Base-by-base conservation (phyloP, 2,888 invertebrate genomes). In the Drosophila rubida region DNA sequence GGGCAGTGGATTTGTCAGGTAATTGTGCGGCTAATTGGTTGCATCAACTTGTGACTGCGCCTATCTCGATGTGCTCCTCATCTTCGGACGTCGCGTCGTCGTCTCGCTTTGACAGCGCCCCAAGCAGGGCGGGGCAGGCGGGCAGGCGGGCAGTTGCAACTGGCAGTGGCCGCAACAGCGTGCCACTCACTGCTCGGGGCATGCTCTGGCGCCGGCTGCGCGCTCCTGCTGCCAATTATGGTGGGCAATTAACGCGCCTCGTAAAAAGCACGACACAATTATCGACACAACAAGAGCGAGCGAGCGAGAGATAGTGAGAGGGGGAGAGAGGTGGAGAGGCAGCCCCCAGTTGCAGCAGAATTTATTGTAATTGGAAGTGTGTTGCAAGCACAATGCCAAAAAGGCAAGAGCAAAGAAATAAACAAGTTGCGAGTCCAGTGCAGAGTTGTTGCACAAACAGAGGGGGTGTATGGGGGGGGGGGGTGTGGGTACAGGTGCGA, bases 21-120 rank as follows among this genome's bases (percentile, higher is more conserved):
- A 78, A 86, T 82, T 86, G 80, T 61, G 22, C 48, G 55, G 46
- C 75, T 82, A 86, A 86, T 82, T 82, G 84, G 80, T 65, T 80
- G 75, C 87, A 83, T 73, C 80, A 77, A 70, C 86, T 65, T 69
- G 19, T 45, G 39, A 57, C 49, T 59, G 58, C 39, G 60, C 35
- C 61, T 19, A 27, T 32, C 53, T 30, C 41, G 7, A 62, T 42
- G 60, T 51, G 55, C 60, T 62, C 55, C 37, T 48, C 62, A 62
- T 57, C 54, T 39, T 50, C 19, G 9, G 39, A 23, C 27, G n/a
- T 23, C 13, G 35, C n/a, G 39, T 19, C 27, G n/a, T 23, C 19
- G 19, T 11, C 30, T 35, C 25, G 2, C 9, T 14, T 37, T 30
- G 14, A 53, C 27, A 32, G 53, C 45, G 14, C 61, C 61, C 19